A percentile compares a stretch with the other conserved stretches of the same genome.
Evolutionary conservation across 1,140 invertebrate genomes (phyloP).

Genomic region (Drosophila truncata): DNA sequence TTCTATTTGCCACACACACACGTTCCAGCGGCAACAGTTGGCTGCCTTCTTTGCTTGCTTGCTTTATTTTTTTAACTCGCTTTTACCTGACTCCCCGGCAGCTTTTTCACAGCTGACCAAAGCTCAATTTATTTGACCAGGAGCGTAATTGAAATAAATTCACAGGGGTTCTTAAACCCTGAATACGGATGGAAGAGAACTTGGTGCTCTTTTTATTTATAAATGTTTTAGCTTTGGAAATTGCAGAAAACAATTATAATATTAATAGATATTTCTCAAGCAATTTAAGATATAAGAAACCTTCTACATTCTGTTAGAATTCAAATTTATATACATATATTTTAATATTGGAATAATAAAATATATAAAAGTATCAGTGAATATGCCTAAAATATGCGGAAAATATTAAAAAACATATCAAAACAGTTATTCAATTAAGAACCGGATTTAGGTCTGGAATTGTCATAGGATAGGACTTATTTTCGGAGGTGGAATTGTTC

Average conservation of each 20-base stretch:
- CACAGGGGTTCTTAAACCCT: background rate
- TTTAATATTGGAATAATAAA: background rate
- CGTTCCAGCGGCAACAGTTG: constrained; percentile 32
- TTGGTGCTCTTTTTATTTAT: background rate
- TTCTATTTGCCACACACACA: constrained; percentile 14
- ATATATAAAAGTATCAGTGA: background rate
- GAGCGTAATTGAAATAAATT: background rate
- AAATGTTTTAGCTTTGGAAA: background rate
- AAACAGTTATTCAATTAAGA: background rate
- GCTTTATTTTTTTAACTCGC: constrained; percentile 6
- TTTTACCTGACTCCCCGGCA: constrained; percentile 26
- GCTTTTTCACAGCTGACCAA: constrained; percentile 45
- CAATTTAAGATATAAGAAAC: background rate
- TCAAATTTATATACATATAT: background rate
- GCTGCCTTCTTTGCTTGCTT: constrained; percentile 1
- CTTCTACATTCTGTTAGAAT: background rate
- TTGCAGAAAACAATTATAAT: background rate
- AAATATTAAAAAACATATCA: background rate
- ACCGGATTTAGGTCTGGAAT: background rate
- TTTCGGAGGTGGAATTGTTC: background rate
- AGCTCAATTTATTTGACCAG: constrained; percentile 18
- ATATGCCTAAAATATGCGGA: background rate
- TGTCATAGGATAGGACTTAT: background rate
- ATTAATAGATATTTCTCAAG: background rate
- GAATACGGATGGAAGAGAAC: too few species aligned